Base-by-base conservation (phyloP, 2,888 invertebrate genomes). In the Bombyx huttoni region DNA sequence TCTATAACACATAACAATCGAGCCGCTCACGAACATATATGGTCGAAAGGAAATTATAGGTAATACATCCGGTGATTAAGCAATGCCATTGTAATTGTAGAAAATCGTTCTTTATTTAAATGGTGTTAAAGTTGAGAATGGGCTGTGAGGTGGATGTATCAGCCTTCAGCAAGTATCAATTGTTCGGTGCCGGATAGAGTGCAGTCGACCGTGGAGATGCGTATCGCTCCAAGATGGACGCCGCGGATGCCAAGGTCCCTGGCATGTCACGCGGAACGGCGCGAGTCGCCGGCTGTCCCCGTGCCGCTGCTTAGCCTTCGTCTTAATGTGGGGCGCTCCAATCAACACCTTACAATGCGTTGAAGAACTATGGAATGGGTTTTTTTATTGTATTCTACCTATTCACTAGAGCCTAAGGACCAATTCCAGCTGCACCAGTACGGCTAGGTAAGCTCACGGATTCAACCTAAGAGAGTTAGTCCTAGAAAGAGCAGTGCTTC, bases 121-220 rank as follows among this genome's bases (percentile, higher is more conserved):
- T 40, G 40, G 12, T 10, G 3, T 13, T 49, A 10, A 13, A 13
- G 49, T 35, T 49, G 14, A 45, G 35, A 45, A 45, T n/a, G 5
- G 12, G 3, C 40, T 40, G 40, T 8, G 40, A 8, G 12, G 40
- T 75, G 75, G 81, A 82, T 81, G 81, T 78, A 73, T 70, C 73
- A 83, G 80, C 85, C 86, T 85, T 85, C 85, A 83, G 78, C 75
- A 80, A 73, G 79, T 84, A 85, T 84, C 85, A 86, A 85, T 86
- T 84, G 84, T 81, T 24, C 24, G 5, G 24, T 24, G 24, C 5
- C 24, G 24, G 68, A 62, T 63, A 59, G 54, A 54, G 58, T 40
- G 69, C 78, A 65, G 68, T 76, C 72, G 70, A 61, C 70, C 75
- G 69, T 73, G 76, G 70, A 79, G 83, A 81, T 83, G 58, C 61